Percentiles rank a stretch among this genome's conserved stretches.
phyloP scores from a whole-genome alignment of 23 tunicate species.

The Ciona savignyi region DNA sequence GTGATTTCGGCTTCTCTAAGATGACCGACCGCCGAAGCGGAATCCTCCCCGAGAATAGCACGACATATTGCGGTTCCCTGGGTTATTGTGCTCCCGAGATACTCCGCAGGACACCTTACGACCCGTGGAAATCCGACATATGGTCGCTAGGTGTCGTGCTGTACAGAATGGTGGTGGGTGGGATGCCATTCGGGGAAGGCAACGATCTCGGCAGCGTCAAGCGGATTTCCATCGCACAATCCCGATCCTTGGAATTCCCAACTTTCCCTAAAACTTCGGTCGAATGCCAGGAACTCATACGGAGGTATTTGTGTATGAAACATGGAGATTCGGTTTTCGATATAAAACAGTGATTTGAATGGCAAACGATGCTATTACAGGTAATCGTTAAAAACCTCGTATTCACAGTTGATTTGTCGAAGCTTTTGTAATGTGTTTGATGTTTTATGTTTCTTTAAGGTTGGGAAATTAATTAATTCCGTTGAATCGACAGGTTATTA shows the following conservation, averaged over 20 bases:
- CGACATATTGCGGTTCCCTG: slow-evolving; percentile 88
- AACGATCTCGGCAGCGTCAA: slow-evolving; percentile 82
- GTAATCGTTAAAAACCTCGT: no score
- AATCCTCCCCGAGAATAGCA: slow-evolving; percentile 24
- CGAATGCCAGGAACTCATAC: slow-evolving; percentile 64
- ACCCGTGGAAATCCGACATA: slow-evolving; percentile 90
- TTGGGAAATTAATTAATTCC: background rate
- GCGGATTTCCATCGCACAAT: slow-evolving; percentile 68
- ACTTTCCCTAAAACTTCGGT: slow-evolving; percentile 38
- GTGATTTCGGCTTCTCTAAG: slow-evolving; percentile 98
- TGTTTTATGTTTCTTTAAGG: background rate
- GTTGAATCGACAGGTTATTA: background rate
- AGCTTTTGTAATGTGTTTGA: no score
- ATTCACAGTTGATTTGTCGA: no score
- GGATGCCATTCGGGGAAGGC: slow-evolving; percentile 98
- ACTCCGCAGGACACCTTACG: slow-evolving; percentile 76
- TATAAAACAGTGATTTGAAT: no score
- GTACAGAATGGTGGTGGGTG: slow-evolving; percentile 93
- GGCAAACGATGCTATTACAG: no score
- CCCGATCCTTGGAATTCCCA: slow-evolving; percentile 66
- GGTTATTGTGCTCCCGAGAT: slow-evolving; percentile 99
- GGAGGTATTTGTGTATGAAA: no score
- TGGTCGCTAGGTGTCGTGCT: slow-evolving; percentile 99
- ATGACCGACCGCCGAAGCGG: slow-evolving; percentile 30
- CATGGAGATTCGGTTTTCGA: no score